Conservation (phyloP, 2,888 invertebrate genomes). For the Drosophila pegasa region DNA sequence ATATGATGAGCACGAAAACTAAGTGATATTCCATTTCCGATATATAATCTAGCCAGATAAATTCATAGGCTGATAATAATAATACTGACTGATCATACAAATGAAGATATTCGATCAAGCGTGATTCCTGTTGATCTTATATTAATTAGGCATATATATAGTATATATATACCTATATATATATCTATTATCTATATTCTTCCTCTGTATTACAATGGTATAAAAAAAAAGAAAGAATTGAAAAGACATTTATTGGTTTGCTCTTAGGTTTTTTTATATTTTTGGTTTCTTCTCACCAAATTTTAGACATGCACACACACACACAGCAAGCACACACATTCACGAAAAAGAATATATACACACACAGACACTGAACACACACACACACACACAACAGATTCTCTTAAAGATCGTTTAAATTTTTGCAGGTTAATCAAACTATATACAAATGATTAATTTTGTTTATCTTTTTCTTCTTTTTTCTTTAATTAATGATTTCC, state of each 20-base stretch:
- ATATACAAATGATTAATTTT: constrained; percentile 60
- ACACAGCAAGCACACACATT: constrained; percentile 9
- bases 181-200: neutral
- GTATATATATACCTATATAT: neutral
- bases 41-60: too few relatives aligned
- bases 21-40: too few relatives aligned
- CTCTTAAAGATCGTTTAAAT: constrained; percentile 33
- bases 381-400: constrained; percentile 23
- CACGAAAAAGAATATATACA: constrained; percentile 4
- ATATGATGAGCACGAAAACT: too few relatives aligned
- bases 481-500: constrained; percentile 53
- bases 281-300: constrained; percentile 11
- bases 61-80: too few relatives aligned
- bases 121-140: too few relatives aligned
- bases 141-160: neutral
- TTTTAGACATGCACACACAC: constrained; percentile 1
- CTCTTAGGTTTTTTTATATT: constrained; percentile 9
- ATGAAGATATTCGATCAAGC: too few relatives aligned
- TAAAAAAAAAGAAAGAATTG: neutral
- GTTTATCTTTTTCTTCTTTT: constrained; percentile 58
- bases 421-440: constrained; percentile 45
- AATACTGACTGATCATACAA: too few relatives aligned
- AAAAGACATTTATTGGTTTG: constrained; percentile 14
- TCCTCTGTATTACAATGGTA: neutral
- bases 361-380: constrained; percentile 4